Evolutionary conservation across 2,113 vertebrate genomes (phyloP).

Genomic region (Thomomys bottae): DNA sequence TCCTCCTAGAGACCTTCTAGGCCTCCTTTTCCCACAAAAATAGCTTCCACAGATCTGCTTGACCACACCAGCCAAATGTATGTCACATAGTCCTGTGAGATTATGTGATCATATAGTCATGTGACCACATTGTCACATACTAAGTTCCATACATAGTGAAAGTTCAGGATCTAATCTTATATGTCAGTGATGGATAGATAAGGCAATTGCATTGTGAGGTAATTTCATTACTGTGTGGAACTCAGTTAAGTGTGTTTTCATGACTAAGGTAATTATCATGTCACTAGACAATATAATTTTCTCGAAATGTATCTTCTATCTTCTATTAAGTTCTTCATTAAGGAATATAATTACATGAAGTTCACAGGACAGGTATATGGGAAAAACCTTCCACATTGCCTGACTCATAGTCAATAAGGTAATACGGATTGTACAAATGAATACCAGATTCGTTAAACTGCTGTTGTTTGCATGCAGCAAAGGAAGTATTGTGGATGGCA

Average conservation of each 20-base stretch:
- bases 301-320: no score
- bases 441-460: not conserved
- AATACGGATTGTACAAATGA: not conserved
- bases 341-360: not conserved
- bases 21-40: not conserved
- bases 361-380: not conserved
- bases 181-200: no score
- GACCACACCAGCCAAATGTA: not conserved
- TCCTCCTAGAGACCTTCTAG: accelerated
- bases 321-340: not conserved
- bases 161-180: no score
- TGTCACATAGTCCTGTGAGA: no score
- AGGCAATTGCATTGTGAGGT: no score
- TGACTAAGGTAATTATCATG: not conserved
- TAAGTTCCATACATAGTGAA: no score
- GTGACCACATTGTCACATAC: no score
- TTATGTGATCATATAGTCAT: no score
- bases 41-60: not conserved
- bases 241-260: not conserved
- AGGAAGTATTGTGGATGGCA: accelerated
- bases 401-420: not conserved
- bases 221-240: not conserved
- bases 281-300: no score
- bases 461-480: not conserved
- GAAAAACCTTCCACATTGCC: not conserved